Percentiles rank a stretch among this genome's conserved stretches.
Conservation (phyloP, 2,113 vertebrate species). For the Turdus rufiventris region DNA sequence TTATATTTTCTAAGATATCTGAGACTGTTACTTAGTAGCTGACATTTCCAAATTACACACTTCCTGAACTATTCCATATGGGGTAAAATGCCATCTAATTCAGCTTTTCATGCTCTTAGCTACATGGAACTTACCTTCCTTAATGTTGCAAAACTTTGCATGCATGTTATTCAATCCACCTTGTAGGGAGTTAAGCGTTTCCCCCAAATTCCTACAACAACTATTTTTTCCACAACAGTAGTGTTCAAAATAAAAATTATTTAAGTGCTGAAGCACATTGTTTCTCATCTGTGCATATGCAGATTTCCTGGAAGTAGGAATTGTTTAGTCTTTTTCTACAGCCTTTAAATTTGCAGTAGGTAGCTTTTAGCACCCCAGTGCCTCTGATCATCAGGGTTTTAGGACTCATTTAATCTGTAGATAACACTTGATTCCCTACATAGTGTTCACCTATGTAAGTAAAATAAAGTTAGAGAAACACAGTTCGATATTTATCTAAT, state of each 20-base stretch:
- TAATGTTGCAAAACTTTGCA: neutral
- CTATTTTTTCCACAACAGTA: neutral
- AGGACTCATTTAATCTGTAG: neutral
- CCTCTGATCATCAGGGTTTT: neutral
- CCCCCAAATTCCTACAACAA: neutral
- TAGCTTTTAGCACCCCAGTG: neutral
- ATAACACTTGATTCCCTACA: neutral
- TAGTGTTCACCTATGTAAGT: neutral
- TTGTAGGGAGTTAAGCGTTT: neutral
- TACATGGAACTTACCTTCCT: neutral
- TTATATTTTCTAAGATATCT: slow-evolving; percentile 21
- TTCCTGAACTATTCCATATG: neutral
- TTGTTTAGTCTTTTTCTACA: neutral
- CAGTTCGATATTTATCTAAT: neutral
- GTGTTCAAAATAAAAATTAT: neutral
- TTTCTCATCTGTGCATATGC: neutral
- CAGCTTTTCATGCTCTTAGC: neutral
- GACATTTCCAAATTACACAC: slow-evolving; percentile 36
- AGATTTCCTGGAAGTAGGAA: neutral
- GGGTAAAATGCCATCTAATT: neutral
- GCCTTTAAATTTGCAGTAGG: neutral
- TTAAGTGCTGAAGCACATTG: neutral
- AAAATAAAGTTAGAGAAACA: neutral
- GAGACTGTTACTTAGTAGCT: neutral
- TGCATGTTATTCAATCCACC: fast-evolving